Percentiles rank a stretch among this genome's conserved stretches.
Evolutionary conservation across 2,113 vertebrate species (phyloP).

Genomic region (Chaetodon trifascialis): DNA sequence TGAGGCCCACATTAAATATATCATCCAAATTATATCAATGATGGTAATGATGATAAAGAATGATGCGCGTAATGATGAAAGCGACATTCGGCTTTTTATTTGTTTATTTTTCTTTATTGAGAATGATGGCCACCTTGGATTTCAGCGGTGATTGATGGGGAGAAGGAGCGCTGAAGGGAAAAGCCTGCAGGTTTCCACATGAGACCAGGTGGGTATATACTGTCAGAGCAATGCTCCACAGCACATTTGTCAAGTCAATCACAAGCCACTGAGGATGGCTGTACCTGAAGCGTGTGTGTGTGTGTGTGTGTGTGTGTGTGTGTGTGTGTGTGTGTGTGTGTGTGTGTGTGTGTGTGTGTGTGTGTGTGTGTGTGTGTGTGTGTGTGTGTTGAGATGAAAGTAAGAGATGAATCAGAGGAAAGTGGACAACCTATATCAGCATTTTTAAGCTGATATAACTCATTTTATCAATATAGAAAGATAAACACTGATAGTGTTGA

Average conservation of each 20-base stretch:
- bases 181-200: constrained; percentile 52
- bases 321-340: neutral
- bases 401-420: neutral
- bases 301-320: constrained; percentile 5
- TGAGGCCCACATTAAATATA: neutral
- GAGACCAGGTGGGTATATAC: constrained; percentile 53
- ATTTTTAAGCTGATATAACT: neutral
- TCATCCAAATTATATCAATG: constrained; percentile 17
- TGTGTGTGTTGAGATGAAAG: too few relatives aligned
- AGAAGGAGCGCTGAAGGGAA: constrained; percentile 16
- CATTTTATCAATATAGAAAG: neutral
- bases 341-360: neutral
- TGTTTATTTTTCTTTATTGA: constrained; percentile 26
- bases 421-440: neutral
- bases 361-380: neutral
- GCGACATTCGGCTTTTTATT: constrained; percentile 26
- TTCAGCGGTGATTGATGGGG: constrained; percentile 54
- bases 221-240: constrained; percentile 54
- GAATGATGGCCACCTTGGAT: constrained; percentile 32
- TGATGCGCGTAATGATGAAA: constrained; percentile 11
- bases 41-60: constrained; percentile 39
- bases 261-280: constrained; percentile 38
- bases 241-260: constrained; percentile 73
- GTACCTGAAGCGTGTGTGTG: constrained; percentile 5
- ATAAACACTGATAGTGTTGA: too few relatives aligned